Evolutionary conservation across 2,888 invertebrate species (phyloP), one percentile per base, ranked within the genome.

Genomic region (Phlogophora meticulosa): DNA sequence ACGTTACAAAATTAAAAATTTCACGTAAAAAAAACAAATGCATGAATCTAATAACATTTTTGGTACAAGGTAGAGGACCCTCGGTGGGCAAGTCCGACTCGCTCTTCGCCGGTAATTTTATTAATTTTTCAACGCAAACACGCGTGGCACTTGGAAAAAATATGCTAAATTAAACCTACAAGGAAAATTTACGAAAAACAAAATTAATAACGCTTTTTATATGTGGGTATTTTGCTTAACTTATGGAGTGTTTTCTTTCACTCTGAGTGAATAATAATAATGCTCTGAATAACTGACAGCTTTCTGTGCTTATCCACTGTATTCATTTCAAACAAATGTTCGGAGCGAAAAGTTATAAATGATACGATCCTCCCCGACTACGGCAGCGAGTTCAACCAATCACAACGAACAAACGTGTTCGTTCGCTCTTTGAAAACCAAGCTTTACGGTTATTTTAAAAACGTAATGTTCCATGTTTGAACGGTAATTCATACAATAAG

Each of bases 381-480:
- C 5, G 28, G 28, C 2, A 5, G 28, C 28, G 28, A 28, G 28
- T 28, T 0, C 11, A 11, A 32, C 9, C 4, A 32, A n/a, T 15
- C 11, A 11, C 4, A 52, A n/a, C n/a, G 9, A 32, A 32, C 15
- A 1, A 22, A 55, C n/a, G 22, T 22, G 11, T 56, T 13, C 55
- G 22, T n/a, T 56, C 55, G 22, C n/a, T 58, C 9, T n/a, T 5
- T 34, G 34, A 34, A 55, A 20, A 5, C 9, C 4, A 2, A 28
- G 28, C 28, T 60, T 28, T 13, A 46, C 4, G 5, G 3, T 28
- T 57, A 20, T 34, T 51, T 49, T 32, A 34, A 51, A 38, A 57
- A 56, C 22, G n/a, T 49, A 48, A 48, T 24, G 17, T 67, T 34
- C 43, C 17, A 67, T 51, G 22, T 57, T 67, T 57, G 38, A 34